These are phyloP conservation scores for Drosophila ogumai DNA, from an alignment of 1,140 invertebrate species.

Conservation along the genomic window DNA sequence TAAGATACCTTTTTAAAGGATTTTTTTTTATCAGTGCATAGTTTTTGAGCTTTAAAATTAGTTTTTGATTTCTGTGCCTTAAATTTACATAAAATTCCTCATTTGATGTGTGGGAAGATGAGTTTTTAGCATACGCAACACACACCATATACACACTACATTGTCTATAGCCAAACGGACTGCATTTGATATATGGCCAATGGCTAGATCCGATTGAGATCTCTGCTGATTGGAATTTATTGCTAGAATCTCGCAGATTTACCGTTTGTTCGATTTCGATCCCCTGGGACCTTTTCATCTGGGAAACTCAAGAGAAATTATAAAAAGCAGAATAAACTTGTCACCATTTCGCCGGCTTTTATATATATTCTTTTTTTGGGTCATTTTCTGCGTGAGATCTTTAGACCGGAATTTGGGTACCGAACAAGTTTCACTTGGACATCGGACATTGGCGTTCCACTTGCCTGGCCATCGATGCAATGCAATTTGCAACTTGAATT, in stretches of 20 bases:
- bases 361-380: slow-evolving; percentile 41
- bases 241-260: slow-evolving; percentile 9
- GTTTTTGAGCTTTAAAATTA: background rate
- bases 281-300: slow-evolving; percentile 29
- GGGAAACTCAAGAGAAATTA: slow-evolving; percentile 24
- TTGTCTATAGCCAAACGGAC: slow-evolving; percentile 9
- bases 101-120: slow-evolving; percentile 62
- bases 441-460: slow-evolving; percentile 40
- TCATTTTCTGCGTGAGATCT: slow-evolving; percentile 51
- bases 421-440: slow-evolving; percentile 69
- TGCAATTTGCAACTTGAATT: slow-evolving; percentile 76
- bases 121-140: slow-evolving; percentile 15
- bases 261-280: slow-evolving; percentile 30
- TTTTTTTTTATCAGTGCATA: background rate
- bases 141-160: background rate
- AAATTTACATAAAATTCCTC: slow-evolving; percentile 64
- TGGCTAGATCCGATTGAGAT: slow-evolving; percentile 19
- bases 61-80: slow-evolving; percentile 60
- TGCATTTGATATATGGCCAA: slow-evolving; percentile 26
- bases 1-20: no score
- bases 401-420: slow-evolving; percentile 57
- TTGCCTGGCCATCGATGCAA: slow-evolving; percentile 32
- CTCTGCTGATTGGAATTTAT: slow-evolving; percentile 66
- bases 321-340: slow-evolving; percentile 43
- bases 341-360: slow-evolving; percentile 54